Evolutionary conservation across 1,140 invertebrate genomes (phyloP).

Genomic region (Aphidius gifuensis): DNA sequence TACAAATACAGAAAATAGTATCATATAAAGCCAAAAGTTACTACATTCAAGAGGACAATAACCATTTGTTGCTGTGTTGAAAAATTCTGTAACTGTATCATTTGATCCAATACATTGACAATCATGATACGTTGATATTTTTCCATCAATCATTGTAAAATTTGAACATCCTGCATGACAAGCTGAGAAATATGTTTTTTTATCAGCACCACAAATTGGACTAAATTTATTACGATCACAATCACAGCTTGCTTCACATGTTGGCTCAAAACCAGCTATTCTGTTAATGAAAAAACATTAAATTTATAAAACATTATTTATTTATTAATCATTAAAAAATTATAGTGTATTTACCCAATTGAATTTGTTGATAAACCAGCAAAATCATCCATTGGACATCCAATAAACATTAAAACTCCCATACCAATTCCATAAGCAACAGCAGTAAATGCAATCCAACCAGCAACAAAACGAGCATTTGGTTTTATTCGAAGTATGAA

Average conservation of each 20-base stretch:
- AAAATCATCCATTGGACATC: conserved; percentile 81
- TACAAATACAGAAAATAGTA: conserved; percentile 83
- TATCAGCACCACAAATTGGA: conserved; percentile 78
- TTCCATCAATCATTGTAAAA: conserved; percentile 60
- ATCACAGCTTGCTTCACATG: conserved; percentile 66
- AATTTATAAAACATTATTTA: not conserved
- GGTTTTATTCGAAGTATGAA: conserved; percentile 81
- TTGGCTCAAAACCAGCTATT: conserved; percentile 53
- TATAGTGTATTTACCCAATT: conserved; percentile 40
- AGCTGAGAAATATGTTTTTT: conserved; percentile 80
- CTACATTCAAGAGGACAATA: conserved; percentile 76
- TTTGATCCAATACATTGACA: conserved; percentile 69
- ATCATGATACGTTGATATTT: conserved; percentile 66
- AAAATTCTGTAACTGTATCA: conserved; percentile 36
- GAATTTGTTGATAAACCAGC: conserved; percentile 62
- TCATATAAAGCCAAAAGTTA: conserved; percentile 79
- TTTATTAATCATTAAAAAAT: not conserved
- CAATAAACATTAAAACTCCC: conserved; percentile 83
- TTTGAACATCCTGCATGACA: conserved; percentile 84
- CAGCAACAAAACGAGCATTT: conserved; percentile 79
- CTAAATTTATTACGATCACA: conserved; percentile 75
- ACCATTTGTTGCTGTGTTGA: conserved; percentile 60
- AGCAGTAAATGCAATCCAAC: conserved; percentile 86
- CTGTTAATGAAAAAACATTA: conserved; percentile 2
- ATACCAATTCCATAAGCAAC: conserved; percentile 84